Percentiles rank a stretch among this genome's conserved stretches.
Evolutionary conservation across 2,113 vertebrate genomes (phyloP).

Genomic region (Zosterops japonicus): DNA sequence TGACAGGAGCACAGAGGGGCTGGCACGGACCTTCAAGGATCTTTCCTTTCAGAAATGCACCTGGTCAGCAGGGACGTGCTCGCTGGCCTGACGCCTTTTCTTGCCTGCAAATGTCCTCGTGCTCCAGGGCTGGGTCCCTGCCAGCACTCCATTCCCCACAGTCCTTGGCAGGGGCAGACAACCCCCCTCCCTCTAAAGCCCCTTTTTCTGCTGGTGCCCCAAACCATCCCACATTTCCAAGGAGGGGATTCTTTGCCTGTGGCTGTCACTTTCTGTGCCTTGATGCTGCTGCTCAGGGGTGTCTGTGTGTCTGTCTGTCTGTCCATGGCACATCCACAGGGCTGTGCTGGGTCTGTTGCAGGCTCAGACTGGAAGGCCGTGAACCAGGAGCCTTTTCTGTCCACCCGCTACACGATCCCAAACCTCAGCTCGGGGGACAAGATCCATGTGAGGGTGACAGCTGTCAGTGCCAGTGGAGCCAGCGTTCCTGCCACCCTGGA

Average conservation of each 20-base stretch:
- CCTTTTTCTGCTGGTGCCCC: neutral
- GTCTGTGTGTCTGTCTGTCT: neutral
- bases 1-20: neutral
- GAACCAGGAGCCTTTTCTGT: slow-evolving; percentile 76
- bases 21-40: neutral
- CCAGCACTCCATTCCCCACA: neutral
- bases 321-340: accelerated
- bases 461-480: slow-evolving; percentile 74
- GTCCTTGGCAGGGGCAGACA: neutral
- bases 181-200: neutral
- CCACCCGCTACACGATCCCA: slow-evolving; percentile 77
- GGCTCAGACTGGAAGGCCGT: slow-evolving; percentile 83
- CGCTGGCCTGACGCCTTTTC: neutral
- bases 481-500: slow-evolving; percentile 75
- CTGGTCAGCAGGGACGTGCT: neutral
- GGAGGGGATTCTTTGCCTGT: neutral
- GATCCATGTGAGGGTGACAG: slow-evolving; percentile 79
- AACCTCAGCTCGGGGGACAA: slow-evolving; percentile 79
- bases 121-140: neutral
- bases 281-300: neutral
- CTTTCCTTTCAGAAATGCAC: neutral
- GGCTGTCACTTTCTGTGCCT: neutral
- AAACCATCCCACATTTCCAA: neutral
- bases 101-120: neutral
- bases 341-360: slow-evolving; percentile 35